Conservation (phyloP, 2,113 vertebrate genomes). For the Thryonomys swinderianus region DNA sequence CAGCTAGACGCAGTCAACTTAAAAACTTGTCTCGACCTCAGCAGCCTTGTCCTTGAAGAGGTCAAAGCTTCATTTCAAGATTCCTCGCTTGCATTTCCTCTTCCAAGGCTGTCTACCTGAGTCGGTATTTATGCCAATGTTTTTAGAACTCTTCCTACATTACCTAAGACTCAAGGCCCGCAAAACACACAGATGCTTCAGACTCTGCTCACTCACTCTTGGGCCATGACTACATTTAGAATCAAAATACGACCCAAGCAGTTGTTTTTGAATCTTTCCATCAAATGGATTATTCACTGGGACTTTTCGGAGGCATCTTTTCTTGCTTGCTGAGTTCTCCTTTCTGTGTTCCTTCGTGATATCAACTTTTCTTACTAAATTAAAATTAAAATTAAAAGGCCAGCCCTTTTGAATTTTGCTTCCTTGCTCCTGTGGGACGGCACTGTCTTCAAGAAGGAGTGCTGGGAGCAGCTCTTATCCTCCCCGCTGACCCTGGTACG, state of each 20-base stretch:
- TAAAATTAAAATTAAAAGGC: no score
- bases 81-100: not conserved
- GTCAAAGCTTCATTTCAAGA: not conserved
- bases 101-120: not conserved
- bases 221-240: slow-evolving; percentile 4
- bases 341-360: not conserved
- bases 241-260: not conserved
- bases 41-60: slow-evolving; percentile 3
- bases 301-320: not conserved
- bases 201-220: not conserved
- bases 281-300: not conserved
- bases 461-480: not conserved
- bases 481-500: not conserved
- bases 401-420: not conserved
- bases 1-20: not conserved
- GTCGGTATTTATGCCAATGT: slow-evolving; percentile 4
- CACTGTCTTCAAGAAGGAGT: not conserved
- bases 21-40: not conserved
- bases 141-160: not conserved
- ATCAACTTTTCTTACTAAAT: not conserved
- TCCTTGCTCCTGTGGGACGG: not conserved
- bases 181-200: not conserved
- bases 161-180: not conserved
- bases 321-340: not conserved
- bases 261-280: slow-evolving; percentile 20